Percentiles rank a stretch among this genome's conserved stretches.
phyloP scores from a whole-genome alignment of 2,888 invertebrate species.

The Nymphalis polychloros region DNA sequence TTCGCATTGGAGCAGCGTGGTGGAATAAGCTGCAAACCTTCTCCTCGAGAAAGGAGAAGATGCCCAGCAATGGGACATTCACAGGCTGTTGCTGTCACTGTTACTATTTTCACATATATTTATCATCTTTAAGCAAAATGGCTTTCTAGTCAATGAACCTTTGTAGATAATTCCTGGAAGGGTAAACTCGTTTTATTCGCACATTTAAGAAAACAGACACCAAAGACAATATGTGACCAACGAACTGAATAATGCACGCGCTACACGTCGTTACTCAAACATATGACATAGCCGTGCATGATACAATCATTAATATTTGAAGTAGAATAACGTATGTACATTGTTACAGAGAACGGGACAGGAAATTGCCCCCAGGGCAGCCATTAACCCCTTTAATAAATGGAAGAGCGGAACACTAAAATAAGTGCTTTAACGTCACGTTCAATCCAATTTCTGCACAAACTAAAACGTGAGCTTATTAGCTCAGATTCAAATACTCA shows the following conservation, averaged over 20 bases:
- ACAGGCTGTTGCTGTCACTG: too few species aligned
- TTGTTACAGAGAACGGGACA: constrained; percentile 13
- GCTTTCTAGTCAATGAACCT: too few species aligned
- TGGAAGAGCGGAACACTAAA: constrained; percentile 18
- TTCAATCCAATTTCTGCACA: constrained; percentile 1
- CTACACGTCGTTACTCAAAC: not conserved
- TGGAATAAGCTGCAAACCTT: too few species aligned
- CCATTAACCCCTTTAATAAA: constrained; percentile 18
- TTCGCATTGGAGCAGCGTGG: too few species aligned
- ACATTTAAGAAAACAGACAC: not conserved
- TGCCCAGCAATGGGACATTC: too few species aligned
- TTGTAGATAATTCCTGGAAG: too few species aligned
- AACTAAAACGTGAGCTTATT: not conserved
- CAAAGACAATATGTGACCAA: not conserved
- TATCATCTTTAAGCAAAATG: too few species aligned
- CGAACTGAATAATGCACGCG: not conserved
- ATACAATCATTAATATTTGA: constrained; percentile 1
- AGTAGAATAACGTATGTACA: not conserved
- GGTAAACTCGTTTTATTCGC: too few species aligned
- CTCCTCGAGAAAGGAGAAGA: too few species aligned
- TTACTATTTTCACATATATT: too few species aligned
- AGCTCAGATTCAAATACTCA: not conserved
- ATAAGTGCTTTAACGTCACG: constrained; percentile 9
- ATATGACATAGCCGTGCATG: not conserved
- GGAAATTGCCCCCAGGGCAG: constrained; percentile 23